Conservation (phyloP, 2,113 vertebrate species). For the Arvicanthis niloticus region DNA sequence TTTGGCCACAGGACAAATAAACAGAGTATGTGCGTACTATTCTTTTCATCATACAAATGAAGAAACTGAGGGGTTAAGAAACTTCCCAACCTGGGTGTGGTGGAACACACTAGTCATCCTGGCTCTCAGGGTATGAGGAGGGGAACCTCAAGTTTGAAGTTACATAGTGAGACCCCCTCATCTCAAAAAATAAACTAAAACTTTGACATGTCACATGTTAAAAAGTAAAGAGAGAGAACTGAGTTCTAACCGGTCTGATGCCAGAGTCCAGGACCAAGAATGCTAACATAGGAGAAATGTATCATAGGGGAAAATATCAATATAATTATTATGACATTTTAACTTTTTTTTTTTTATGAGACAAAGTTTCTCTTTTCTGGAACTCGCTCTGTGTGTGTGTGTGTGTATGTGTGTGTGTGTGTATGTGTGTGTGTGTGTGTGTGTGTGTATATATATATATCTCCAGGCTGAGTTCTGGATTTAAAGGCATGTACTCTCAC, state of each 20-base stretch:
- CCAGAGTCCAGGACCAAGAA: conserved; percentile 6
- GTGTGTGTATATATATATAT: too few species aligned
- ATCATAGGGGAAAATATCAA: conserved; percentile 17
- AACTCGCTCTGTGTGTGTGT: neutral
- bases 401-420: too few species aligned
- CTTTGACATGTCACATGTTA: neutral
- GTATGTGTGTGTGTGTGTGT: too few species aligned
- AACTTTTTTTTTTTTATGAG: neutral
- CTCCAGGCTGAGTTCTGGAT: neutral
- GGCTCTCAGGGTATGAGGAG: neutral
- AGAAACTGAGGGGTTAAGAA: neutral
- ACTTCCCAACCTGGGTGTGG: neutral
- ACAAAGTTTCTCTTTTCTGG: neutral
- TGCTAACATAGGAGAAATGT: conserved; percentile 38
- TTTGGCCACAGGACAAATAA: conserved; percentile 12
- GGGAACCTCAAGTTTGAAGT: neutral
- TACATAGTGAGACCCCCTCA: too few species aligned
- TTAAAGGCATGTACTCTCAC: neutral
- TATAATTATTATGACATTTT: neutral
- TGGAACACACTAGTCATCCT: neutral
- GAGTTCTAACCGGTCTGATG: conserved; percentile 21
- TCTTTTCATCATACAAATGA: conserved; percentile 49
- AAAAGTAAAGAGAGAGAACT: conserved; percentile 58
- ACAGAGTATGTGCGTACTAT: neutral
- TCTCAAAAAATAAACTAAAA: neutral